Percentiles rank a stretch among this genome's conserved stretches.
Conservation (phyloP, 2,113 vertebrate species). For the Origma solitaria region DNA sequence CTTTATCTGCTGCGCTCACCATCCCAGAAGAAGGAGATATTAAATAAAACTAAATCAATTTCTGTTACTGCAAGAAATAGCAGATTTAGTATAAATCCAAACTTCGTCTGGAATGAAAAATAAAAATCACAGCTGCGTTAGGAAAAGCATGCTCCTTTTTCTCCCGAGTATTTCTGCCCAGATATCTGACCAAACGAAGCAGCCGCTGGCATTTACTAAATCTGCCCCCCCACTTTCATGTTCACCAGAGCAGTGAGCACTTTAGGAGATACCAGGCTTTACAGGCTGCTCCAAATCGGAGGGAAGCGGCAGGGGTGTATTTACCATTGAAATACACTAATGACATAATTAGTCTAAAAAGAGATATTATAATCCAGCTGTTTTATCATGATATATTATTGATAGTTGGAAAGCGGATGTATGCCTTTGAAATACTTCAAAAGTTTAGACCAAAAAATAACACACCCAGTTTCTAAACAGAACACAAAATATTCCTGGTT, state of each 20-base stretch:
- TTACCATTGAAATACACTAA: background rate
- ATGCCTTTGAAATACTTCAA: background rate
- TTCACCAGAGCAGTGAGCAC: background rate
- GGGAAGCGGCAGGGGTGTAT: background rate
- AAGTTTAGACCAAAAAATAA: background rate
- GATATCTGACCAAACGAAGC: background rate
- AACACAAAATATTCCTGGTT: background rate
- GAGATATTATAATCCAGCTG: background rate
- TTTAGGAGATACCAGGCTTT: background rate
- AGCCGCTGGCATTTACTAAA: background rate
- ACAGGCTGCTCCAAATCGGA: background rate
- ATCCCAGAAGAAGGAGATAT: background rate
- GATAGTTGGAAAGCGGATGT: background rate
- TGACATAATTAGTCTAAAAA: background rate
- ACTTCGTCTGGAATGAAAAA: background rate
- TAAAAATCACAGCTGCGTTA: background rate
- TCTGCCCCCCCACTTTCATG: background rate
- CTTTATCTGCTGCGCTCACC: background rate
- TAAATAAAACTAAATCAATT: background rate
- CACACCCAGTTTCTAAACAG: background rate
- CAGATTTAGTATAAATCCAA: background rate
- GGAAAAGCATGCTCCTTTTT: background rate
- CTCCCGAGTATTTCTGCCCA: background rate
- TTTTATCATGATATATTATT: background rate
- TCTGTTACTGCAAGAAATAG: background rate